Conservation (phyloP, 1,140 invertebrate genomes). For the Melipona quadrifasciata region DNA sequence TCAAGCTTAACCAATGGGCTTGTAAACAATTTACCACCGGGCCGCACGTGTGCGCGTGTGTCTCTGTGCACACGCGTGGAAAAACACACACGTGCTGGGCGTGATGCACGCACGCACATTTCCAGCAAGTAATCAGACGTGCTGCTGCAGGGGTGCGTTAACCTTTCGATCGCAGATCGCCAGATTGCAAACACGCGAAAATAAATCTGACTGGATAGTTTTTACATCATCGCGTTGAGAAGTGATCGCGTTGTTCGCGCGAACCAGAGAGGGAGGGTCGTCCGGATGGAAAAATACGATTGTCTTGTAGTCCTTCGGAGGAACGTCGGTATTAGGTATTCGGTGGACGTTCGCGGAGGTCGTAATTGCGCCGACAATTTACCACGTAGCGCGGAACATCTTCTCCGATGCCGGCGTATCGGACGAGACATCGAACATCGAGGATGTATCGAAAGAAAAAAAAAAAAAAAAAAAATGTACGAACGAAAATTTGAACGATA, state of each 20-base stretch:
- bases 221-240: slow-evolving; percentile 27
- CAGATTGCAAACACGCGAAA: slow-evolving; percentile 54
- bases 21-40: slow-evolving; percentile 60
- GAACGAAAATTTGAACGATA: not conserved
- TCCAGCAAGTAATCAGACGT: slow-evolving; percentile 60
- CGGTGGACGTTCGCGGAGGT: slow-evolving; percentile 5
- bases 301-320: not conserved
- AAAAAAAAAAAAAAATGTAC: not conserved
- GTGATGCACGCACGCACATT: slow-evolving; percentile 62
- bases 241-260: not conserved
- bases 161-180: slow-evolving; percentile 64
- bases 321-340: slow-evolving; percentile 15
- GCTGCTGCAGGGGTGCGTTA: slow-evolving; percentile 57
- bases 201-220: slow-evolving; percentile 47
- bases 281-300: not conserved
- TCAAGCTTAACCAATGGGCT: slow-evolving; percentile 37
- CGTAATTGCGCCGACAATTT: slow-evolving; percentile 42
- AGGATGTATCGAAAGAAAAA: not conserved
- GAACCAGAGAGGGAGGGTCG: not conserved
- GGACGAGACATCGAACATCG: not conserved
- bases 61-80: slow-evolving; percentile 53
- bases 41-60: slow-evolving; percentile 41
- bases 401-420: slow-evolving; percentile 24
- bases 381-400: slow-evolving; percentile 28
- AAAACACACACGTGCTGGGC: slow-evolving; percentile 55